Evolutionary conservation across 2,113 vertebrate species (phyloP).

Genomic region (Tupaia tana): DNA sequence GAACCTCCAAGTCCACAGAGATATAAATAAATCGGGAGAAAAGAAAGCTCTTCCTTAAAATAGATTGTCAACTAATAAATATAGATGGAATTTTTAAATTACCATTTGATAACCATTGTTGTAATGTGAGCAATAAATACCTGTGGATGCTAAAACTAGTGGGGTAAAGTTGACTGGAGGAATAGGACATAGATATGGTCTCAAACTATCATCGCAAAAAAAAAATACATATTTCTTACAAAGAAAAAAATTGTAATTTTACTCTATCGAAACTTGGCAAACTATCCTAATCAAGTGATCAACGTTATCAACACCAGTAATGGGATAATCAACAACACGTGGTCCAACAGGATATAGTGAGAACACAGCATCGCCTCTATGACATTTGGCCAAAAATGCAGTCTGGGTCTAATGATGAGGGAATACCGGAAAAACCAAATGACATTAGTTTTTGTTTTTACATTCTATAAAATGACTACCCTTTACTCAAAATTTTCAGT

Average conservation of each 20-base stretch:
- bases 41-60: background rate
- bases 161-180: background rate
- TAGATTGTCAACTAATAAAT: background rate
- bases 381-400: background rate
- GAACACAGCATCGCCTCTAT: background rate
- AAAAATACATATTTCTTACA: background rate
- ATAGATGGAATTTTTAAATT: background rate
- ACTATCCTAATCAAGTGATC: background rate
- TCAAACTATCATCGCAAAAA: constrained; percentile 38
- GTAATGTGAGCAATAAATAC: background rate
- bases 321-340: background rate
- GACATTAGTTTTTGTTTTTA: background rate
- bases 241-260: background rate
- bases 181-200: background rate
- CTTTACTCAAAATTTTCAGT: background rate
- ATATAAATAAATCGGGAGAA: background rate
- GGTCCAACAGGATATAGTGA: background rate
- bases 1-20: background rate
- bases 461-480: background rate
- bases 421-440: background rate
- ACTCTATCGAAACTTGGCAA: background rate
- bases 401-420: background rate
- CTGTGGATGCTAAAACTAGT: background rate
- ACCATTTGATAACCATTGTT: background rate
- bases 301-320: background rate